Conservation (phyloP, 2,797 vertebrate genomes). For the Pitangus sulphuratus region DNA sequence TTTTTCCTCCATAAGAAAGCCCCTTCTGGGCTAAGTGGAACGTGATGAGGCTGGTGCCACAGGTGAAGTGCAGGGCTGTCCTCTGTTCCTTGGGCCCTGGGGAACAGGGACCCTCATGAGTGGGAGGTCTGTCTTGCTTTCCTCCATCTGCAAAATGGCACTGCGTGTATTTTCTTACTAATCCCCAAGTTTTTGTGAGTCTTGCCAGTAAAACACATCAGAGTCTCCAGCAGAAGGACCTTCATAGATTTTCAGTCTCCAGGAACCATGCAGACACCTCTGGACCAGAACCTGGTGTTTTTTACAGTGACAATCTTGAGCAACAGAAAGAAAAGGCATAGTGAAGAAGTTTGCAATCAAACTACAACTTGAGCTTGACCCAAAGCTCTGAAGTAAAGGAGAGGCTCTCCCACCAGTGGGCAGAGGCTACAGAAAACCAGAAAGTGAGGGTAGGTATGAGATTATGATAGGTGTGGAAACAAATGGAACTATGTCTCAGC, state of each 20-base stretch:
- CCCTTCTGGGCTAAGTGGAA: not conserved
- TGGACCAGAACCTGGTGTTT: not conserved
- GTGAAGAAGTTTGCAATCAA: not conserved
- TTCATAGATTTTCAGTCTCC: not conserved
- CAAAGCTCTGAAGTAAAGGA: not conserved
- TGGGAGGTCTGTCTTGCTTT: not conserved
- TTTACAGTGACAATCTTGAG: not conserved
- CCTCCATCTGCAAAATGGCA: not conserved
- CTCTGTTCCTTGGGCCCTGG: rapidly evolving
- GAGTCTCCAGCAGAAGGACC: not conserved
- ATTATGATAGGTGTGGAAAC: not conserved
- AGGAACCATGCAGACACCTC: not conserved
- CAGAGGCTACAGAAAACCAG: not conserved
- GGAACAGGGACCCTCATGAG: rapidly evolving
- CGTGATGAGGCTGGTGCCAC: rapidly evolving
- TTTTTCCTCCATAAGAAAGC: not conserved
- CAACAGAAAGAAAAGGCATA: not conserved
- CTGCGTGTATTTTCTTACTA: rapidly evolving
- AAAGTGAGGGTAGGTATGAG: not conserved
- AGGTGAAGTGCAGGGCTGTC: rapidly evolving
- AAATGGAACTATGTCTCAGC: not conserved
- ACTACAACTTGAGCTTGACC: not conserved
- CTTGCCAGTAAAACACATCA: not conserved
- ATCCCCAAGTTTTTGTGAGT: not conserved
- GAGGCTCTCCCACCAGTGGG: not conserved